Evolutionary conservation across 2,113 vertebrate species (phyloP).

Genomic region (Eira barbara): DNA sequence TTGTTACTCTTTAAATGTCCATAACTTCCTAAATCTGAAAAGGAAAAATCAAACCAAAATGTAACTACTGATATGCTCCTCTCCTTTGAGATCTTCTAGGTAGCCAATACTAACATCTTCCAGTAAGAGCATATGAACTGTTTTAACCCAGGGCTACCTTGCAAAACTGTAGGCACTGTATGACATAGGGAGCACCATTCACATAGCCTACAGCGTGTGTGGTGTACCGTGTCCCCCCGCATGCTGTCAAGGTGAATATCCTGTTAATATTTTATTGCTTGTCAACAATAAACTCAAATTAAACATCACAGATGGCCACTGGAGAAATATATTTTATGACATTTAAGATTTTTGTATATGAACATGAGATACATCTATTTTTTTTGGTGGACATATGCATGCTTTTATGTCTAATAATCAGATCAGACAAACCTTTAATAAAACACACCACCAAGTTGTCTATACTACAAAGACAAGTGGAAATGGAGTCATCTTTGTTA

Average conservation of each 20-base stretch:
- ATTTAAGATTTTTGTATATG: background rate
- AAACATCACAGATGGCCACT: background rate
- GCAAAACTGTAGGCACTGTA: background rate
- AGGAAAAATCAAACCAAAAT: background rate
- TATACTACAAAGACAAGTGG: too few species aligned
- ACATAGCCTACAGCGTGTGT: background rate
- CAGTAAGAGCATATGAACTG: background rate
- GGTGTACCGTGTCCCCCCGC: background rate
- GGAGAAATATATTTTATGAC: background rate
- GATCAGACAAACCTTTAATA: background rate
- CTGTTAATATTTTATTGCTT: background rate
- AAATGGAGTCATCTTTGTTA: background rate
- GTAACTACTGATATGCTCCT: background rate
- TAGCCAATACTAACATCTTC: background rate
- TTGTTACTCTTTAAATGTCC: background rate
- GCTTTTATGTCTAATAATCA: background rate
- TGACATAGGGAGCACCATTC: background rate
- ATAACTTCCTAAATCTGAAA: background rate
- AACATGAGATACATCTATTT: background rate
- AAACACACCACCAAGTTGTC: background rate
- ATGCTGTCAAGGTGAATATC: background rate
- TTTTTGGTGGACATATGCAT: background rate
- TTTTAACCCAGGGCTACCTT: background rate
- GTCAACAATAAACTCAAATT: constrained; percentile 4
- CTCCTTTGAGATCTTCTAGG: background rate